phyloP scores from a whole-genome alignment of 1,140 invertebrate genomes.

The Drosophila orena region DNA sequence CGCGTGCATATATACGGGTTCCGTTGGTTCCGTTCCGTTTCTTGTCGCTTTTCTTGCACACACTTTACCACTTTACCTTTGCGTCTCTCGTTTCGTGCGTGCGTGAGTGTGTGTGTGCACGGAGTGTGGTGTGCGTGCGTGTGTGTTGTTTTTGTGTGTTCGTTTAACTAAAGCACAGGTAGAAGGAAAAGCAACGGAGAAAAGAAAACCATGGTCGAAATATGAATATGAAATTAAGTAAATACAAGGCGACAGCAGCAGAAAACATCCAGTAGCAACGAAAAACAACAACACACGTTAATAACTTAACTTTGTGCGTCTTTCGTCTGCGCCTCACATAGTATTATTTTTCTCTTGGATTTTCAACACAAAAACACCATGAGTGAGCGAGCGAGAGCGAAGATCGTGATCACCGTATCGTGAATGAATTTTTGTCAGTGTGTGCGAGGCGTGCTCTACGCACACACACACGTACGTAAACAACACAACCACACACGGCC shows the following conservation, averaged over 20 bases:
- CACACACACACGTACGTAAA: constrained; percentile 32
- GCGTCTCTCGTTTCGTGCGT: constrained; percentile 24
- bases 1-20: constrained; percentile 82
- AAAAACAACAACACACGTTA: constrained; percentile 50
- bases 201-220: constrained; percentile 56
- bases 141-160: constrained; percentile 71
- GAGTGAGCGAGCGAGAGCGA: constrained; percentile 68
- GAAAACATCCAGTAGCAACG: constrained; percentile 19
- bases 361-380: constrained; percentile 59
- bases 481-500: constrained; percentile 15
- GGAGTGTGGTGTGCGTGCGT: constrained; percentile 20
- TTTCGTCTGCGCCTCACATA: constrained; percentile 71
- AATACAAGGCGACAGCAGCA: constrained; percentile 44
- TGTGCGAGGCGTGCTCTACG: constrained; percentile 49
- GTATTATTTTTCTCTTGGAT: constrained; percentile 76
- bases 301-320: constrained; percentile 71
- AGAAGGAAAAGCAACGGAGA: constrained; percentile 14
- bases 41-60: constrained; percentile 56
- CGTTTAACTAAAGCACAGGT: constrained; percentile 76
- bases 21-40: constrained; percentile 64
- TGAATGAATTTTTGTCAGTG: constrained; percentile 77
- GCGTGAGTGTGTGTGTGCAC: constrained; percentile 44
- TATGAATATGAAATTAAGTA: constrained; percentile 54
- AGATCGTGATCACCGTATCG: constrained; percentile 71
- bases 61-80: constrained; percentile 64